phyloP scores from a whole-genome alignment of 2,113 vertebrate genomes.

The Drymodes brunneopygia region DNA sequence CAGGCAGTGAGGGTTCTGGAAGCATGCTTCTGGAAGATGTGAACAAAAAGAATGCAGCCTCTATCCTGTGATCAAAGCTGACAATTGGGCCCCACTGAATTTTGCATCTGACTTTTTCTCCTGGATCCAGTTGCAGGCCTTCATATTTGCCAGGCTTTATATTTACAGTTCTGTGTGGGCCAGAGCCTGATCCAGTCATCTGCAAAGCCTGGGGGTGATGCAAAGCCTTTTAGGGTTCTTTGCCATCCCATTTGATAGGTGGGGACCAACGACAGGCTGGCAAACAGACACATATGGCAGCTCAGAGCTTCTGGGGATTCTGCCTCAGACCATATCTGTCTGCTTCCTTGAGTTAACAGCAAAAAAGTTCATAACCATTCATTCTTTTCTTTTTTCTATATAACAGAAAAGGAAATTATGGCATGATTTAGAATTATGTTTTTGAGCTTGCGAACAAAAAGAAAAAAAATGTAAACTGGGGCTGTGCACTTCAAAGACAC shows the following conservation, averaged over 20 bases:
- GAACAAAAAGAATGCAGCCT: not conserved
- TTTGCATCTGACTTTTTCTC: not conserved
- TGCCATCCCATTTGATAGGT: not conserved
- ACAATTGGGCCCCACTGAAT: not conserved
- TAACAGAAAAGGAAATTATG: not conserved
- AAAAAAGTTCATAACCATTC: not conserved
- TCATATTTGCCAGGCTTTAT: not conserved
- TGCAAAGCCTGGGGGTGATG: not conserved
- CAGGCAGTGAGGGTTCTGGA: not conserved
- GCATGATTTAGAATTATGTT: not conserved
- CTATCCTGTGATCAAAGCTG: not conserved
- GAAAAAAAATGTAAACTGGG: not conserved
- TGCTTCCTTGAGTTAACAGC: not conserved
- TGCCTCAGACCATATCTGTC: not conserved
- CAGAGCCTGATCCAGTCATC: not conserved
- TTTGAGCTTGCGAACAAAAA: not conserved
- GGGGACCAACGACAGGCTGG: not conserved
- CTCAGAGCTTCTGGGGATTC: not conserved
- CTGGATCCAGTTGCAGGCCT: not conserved
- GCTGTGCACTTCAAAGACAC: not conserved
- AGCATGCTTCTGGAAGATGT: not conserved
- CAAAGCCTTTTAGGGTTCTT: not conserved
- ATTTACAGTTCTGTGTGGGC: not conserved
- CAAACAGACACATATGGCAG: not conserved
- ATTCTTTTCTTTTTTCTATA: not conserved